Conservation (phyloP, 2,888 invertebrate species). For the Scaeva pyrastri region DNA sequence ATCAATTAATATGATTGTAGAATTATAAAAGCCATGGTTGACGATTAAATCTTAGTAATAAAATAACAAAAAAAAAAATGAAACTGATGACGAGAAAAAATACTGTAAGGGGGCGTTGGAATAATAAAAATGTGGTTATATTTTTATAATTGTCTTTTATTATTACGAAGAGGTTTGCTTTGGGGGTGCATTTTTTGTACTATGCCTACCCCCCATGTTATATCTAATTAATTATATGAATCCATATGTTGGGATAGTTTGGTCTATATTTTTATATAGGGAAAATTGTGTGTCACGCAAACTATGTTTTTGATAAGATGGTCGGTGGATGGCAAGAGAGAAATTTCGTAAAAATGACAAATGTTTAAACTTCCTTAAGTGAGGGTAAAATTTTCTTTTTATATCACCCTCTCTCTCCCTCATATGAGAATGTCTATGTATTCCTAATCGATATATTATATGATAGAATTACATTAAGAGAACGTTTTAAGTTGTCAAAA, state of each 20-base stretch:
- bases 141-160: conserved; percentile 9
- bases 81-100: background rate
- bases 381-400: no score
- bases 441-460: no score
- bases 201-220: conserved; percentile 40
- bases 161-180: conserved; percentile 7
- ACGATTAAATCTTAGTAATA: conserved; percentile 37
- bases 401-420: background rate
- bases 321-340: background rate
- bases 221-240: conserved; percentile 63
- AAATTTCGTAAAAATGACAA: conserved; percentile 8
- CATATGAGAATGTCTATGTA: no score
- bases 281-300: conserved; percentile 27
- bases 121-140: conserved; percentile 14
- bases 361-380: no score
- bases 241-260: conserved; percentile 45
- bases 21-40: conserved; percentile 5
- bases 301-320: background rate
- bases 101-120: conserved; percentile 1
- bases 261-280: background rate
- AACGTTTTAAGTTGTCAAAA: conserved; percentile 23
- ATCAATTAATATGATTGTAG: background rate
- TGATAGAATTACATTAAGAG: conserved; percentile 22
- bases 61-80: background rate
- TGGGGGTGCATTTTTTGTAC: conserved; percentile 2